Conservation (phyloP, 2,113 vertebrate species). For the Ardeotis arabs region DNA sequence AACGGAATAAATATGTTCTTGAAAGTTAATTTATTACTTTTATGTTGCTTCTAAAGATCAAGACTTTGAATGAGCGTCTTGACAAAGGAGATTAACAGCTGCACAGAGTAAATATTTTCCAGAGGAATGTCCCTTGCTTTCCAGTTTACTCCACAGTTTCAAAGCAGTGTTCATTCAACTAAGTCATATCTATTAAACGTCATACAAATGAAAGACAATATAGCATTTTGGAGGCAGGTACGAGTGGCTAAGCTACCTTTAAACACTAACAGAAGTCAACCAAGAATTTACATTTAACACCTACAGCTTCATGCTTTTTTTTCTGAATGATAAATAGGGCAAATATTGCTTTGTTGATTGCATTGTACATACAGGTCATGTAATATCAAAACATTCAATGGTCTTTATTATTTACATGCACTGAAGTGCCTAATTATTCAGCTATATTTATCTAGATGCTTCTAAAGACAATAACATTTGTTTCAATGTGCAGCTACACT, state of each 20-base stretch:
- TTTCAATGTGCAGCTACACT: not conserved
- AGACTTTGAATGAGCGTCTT: not conserved
- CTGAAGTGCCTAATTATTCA: not conserved
- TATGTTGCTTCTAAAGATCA: not conserved
- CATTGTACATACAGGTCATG: not conserved
- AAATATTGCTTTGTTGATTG: not conserved
- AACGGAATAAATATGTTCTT: not conserved
- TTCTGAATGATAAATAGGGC: not conserved
- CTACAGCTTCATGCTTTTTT: not conserved
- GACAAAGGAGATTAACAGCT: not conserved
- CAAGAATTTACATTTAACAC: not conserved
- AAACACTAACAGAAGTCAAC: not conserved
- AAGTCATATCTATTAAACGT: not conserved
- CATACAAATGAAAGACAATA: not conserved
- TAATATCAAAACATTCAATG: not conserved
- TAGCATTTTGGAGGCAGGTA: not conserved
- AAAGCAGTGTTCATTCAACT: not conserved
- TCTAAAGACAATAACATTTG: not conserved
- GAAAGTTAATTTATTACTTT: slow-evolving; percentile 2
- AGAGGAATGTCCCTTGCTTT: not conserved
- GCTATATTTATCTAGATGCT: not conserved
- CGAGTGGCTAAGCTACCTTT: not conserved
- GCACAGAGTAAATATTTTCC: not conserved
- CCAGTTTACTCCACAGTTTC: not conserved
- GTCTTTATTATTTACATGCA: not conserved